These are phyloP conservation scores for Origma solitaria DNA, from an alignment of 2,113 vertebrate genomes.

Conservation along the genomic window DNA sequence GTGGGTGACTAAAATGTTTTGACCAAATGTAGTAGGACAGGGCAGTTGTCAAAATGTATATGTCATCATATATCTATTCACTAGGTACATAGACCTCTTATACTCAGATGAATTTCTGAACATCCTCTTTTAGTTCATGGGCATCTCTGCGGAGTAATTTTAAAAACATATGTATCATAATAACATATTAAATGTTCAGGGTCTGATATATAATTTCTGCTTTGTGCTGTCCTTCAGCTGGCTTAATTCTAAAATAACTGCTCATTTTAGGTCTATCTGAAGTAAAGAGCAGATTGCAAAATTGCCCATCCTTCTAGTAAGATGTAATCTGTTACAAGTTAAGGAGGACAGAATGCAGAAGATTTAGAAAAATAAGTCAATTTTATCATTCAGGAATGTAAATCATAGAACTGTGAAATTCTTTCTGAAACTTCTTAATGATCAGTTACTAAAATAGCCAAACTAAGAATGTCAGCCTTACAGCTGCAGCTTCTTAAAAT, in stretches of 20 bases:
- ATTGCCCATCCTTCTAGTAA: neutral
- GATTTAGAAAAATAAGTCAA: conserved; percentile 4
- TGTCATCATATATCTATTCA: neutral
- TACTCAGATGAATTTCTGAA: neutral
- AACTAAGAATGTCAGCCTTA: conserved; percentile 15
- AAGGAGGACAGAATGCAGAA: neutral
- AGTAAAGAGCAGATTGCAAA: neutral
- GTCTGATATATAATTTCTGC: neutral
- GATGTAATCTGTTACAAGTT: neutral
- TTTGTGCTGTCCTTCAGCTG: neutral
- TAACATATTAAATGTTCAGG: neutral
- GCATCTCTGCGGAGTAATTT: neutral
- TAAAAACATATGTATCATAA: neutral
- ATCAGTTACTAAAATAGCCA: conserved; percentile 35
- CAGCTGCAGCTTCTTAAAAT: conserved; percentile 44
- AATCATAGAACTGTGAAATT: conserved; percentile 8
- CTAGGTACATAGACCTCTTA: neutral
- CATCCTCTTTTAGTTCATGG: neutral
- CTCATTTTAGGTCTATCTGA: neutral
- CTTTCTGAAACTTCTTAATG: conserved; percentile 21
- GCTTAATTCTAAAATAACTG: conserved; percentile 2
- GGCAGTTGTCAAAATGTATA: neutral
- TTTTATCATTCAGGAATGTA: conserved; percentile 6
- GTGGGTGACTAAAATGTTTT: neutral
- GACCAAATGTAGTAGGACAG: neutral